Conservation (phyloP, 2,113 vertebrate species). For the Rhinichthys klamathensis region DNA sequence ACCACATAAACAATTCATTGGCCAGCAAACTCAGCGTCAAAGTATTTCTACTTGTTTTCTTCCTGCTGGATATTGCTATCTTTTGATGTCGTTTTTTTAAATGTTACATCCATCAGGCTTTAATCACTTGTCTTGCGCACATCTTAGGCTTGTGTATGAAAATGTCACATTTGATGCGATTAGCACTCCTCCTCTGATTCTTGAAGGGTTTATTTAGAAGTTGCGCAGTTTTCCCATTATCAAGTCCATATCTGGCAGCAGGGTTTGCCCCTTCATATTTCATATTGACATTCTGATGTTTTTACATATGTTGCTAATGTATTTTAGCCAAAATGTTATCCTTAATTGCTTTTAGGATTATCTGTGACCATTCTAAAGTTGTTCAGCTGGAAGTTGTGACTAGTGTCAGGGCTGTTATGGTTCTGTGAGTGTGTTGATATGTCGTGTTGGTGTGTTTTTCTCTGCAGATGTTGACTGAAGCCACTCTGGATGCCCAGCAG, state of each 20-base stretch:
- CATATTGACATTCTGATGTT: neutral
- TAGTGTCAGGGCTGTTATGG: neutral
- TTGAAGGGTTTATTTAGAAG: neutral
- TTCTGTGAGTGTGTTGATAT: constrained; percentile 3
- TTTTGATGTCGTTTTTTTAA: neutral
- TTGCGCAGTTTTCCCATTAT: neutral
- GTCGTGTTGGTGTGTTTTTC: constrained; percentile 36
- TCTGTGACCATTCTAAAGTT: neutral
- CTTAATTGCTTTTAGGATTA: neutral
- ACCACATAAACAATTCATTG: neutral
- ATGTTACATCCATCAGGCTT: constrained; percentile 35
- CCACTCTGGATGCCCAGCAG: constrained; percentile 87
- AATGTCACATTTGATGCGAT: constrained; percentile 54
- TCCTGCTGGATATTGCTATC: neutral
- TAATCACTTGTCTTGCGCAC: constrained; percentile 31
- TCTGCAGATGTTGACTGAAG: constrained; percentile 78
- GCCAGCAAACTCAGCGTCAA: neutral
- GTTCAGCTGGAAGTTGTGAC: neutral
- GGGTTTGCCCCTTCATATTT: neutral
- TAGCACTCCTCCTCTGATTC: constrained; percentile 43
- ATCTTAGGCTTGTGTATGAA: constrained; percentile 20
- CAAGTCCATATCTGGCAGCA: neutral
- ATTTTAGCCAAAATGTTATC: neutral
- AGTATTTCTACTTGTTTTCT: neutral
- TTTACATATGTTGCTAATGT: neutral